Base-by-base conservation (phyloP, 2,797 vertebrate genomes). In the Poecile montanus region DNA sequence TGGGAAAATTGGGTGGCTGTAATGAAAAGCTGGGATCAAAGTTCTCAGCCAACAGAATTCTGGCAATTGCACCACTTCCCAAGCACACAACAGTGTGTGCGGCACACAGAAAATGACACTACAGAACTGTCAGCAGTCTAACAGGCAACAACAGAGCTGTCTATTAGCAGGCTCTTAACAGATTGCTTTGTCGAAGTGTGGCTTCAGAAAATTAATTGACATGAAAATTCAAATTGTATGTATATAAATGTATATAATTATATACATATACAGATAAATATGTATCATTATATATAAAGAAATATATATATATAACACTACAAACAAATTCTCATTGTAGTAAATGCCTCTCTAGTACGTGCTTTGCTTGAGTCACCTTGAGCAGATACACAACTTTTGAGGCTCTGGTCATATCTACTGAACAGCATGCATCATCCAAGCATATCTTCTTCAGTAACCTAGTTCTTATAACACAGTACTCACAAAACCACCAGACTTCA, bases 231-330 rank as follows among this genome's bases (percentile, higher is more conserved):
- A 56, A 34, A 40, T 4, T 26, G 16, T 22, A 11, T 26, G 1
- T 25, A 19, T 32, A 13, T 32, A 25, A 34, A 34, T 10, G 19
- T 27, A 25, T 47, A 40, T 12, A 53, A 50, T n/a, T 23, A 77
- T 14, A 30, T 34, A 38, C 4, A 22, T 38, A 47, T 26, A n/a
- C 22, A 63, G 27, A 56, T 44, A 58, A 85, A 88, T 53, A 51
- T 1, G 0, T 21, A 44, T 12, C 0, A 0, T 65, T 27, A 47
- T 18, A 23, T 12, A 27, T 2, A 48, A 2, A 61, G 2, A 56
- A 8, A 34, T 34, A 30, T 8, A 38, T 3, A 34, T 30, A 32
- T 30, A 29, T 56, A 82, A 27, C 9, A 40, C 22, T 10, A 32
- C 7, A 57, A 50, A 34, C 1, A 21, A 42, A 50, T 42, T 93